Conservation (phyloP, 1,140 invertebrate genomes). For the Pissodes strobi region DNA sequence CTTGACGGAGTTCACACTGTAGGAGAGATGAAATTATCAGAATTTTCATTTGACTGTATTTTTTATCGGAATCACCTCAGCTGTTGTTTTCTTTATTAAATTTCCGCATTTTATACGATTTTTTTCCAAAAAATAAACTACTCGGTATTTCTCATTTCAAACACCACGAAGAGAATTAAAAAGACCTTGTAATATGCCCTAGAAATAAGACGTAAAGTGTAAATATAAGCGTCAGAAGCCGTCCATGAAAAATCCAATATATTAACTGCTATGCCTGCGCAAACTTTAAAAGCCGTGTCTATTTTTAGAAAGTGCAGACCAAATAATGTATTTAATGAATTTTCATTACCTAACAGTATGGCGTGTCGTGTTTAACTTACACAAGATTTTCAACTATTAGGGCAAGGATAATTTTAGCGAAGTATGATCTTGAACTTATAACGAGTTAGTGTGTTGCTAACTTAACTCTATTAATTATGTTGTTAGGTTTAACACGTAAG, state of each 20-base stretch:
- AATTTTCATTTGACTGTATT: no score
- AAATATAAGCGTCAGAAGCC: neutral
- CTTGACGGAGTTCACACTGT: no score
- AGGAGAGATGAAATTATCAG: no score
- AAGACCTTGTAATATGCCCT: no score
- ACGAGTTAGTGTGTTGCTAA: conserved; percentile 1
- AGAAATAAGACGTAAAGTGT: no score
- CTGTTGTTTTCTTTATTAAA: no score
- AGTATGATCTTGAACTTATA: conserved; percentile 8
- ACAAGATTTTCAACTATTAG: conserved; percentile 16
- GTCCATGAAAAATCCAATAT: neutral
- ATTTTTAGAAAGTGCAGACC: conserved; percentile 5
- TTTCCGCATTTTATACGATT: no score
- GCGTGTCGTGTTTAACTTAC: conserved; percentile 2
- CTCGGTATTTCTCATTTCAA: no score
- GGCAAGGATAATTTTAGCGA: neutral
- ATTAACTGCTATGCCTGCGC: neutral
- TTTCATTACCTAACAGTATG: conserved; percentile 13
- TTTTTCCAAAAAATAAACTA: no score
- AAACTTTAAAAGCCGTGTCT: conserved; percentile 3
- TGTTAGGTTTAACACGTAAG: conserved; percentile 10
- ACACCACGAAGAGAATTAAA: no score
- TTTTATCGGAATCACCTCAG: no score
- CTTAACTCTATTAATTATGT: conserved; percentile 12
- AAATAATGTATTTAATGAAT: neutral